Base-by-base conservation (phyloP, 2,888 invertebrate genomes). In the Colostygia pectinataria region DNA sequence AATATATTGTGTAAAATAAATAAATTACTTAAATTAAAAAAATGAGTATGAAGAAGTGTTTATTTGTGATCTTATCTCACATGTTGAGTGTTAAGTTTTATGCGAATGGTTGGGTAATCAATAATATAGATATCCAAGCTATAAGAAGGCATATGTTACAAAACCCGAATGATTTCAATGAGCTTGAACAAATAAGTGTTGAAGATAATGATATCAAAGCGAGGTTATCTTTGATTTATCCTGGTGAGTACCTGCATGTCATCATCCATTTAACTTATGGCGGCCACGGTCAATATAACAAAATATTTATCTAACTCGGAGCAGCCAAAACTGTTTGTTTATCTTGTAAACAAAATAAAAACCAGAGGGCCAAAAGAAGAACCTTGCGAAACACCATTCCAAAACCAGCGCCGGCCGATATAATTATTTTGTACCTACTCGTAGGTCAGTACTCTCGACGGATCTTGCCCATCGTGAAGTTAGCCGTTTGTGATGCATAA, bases 171-270 rank as follows among this genome's bases (percentile, higher is more conserved):
- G 27, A 39, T 9, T 12, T 4, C 1, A 39, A 42, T 23, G 10
- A n/a, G 1, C 1, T 36, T 8, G 10, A 7, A 25, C 4, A 15
- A 4, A 7, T n/a, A 10, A 25, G 20, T 32, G 31, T 31, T 23
- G 34, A 29, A 14, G 25, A 43, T 6, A 46, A 57, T 7, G 38
- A 48, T 34, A 9, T 40, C 0, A 50, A 42, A 0, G 9, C 28
- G 10, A 71, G 57, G 10, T 59, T 80, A 29, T 66, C 53, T 53
- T 60, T 80, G 42, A 75, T 77, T 38, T 81, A 71, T 60, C 82
- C 82, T 52, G 80, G 82, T 80, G 57, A 57, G 66, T 49, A 31
- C 13, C 15, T 8, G 20, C 6, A 5, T 20, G 4, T 6, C 1
- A 5, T 20, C 6, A 6, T 20, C 1, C 20, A 20, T 6, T 20